Evolutionary conservation across 2,797 vertebrate species (phyloP).

Genomic region (Fistularia commersonii): DNA sequence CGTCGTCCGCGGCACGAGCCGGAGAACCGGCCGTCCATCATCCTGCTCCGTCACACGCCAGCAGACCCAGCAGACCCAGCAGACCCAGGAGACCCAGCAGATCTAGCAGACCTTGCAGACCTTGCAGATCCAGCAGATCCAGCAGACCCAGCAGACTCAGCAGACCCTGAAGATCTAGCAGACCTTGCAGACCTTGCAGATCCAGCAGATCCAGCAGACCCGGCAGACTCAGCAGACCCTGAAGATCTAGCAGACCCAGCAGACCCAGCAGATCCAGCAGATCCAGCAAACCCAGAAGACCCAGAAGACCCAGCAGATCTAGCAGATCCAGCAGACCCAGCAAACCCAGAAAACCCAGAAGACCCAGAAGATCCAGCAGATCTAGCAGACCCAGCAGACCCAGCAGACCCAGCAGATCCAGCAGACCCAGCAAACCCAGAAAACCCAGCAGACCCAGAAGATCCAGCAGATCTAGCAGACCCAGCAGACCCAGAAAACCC

Average conservation of each 20-base stretch:
- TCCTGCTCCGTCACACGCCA: conserved; percentile 5
- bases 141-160: not conserved
- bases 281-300: not conserved
- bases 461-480: not conserved
- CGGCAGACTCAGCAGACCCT: not conserved
- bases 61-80: no score
- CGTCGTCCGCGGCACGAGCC: conserved; percentile 19
- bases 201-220: not conserved
- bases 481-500: not conserved
- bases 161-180: not conserved
- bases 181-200: no score
- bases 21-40: conserved; percentile 29
- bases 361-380: no score
- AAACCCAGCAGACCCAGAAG: no score
- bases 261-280: no score
- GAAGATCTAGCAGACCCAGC: no score
- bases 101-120: not conserved
- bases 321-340: not conserved
- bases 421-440: no score
- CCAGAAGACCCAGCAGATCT: no score
- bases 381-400: not conserved
- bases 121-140: not conserved
- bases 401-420: not conserved
- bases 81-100: no score
- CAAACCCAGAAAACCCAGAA: no score